These are phyloP conservation scores for Cyanistes caeruleus DNA, from an alignment of 2,113 vertebrate genomes.

Conservation along the genomic window DNA sequence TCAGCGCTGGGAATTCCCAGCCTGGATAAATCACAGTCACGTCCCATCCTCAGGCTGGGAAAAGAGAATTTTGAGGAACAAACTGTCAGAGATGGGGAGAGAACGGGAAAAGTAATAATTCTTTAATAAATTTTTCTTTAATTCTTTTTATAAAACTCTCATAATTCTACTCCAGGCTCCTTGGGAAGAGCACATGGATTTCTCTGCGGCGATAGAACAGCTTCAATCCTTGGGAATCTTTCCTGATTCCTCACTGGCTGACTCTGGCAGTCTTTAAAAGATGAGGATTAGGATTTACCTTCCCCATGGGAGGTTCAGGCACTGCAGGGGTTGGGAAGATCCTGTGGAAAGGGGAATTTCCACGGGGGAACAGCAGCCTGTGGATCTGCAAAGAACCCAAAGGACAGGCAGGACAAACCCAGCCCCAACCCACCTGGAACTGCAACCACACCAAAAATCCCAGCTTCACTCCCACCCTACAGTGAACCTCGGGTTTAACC, in stretches of 20 bases:
- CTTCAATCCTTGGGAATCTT: neutral
- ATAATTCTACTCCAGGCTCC: neutral
- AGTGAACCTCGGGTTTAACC: conserved; percentile 28
- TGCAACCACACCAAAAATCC: neutral
- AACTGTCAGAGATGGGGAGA: neutral
- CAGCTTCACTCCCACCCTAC: neutral
- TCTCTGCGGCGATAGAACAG: neutral
- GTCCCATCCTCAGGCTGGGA: neutral
- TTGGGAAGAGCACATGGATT: neutral
- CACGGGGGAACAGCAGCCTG: neutral
- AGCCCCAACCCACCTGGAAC: neutral
- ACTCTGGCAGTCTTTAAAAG: neutral
- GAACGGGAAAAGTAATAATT: neutral
- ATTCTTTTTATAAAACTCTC: neutral
- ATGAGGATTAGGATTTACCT: neutral
- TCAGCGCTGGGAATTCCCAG: neutral
- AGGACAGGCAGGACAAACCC: neutral
- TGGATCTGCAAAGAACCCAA: neutral
- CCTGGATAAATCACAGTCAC: neutral
- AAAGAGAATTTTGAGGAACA: neutral
- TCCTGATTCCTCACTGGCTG: neutral
- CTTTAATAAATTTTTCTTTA: neutral
- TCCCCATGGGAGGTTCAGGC: neutral
- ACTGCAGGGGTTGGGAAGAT: neutral
- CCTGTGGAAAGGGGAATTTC: neutral